Evolutionary conservation across 2,797 vertebrate genomes (phyloP).

Genomic region (Pteronotus mesoamericanus): DNA sequence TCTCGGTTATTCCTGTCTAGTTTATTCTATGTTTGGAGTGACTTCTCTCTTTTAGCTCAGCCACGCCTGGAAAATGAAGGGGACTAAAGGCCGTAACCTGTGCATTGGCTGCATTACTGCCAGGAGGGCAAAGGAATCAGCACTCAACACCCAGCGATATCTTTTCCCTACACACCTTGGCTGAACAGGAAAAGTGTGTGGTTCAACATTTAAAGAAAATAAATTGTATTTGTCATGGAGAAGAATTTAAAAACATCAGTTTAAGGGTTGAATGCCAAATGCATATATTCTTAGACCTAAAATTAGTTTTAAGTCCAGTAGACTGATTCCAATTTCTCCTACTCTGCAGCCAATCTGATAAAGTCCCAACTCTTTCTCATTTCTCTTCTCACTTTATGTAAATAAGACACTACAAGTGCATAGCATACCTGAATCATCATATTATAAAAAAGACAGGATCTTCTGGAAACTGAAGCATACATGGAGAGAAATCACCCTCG

Average conservation of each 20-base stretch:
- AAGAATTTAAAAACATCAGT: constrained; percentile 36
- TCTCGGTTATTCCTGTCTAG: neutral
- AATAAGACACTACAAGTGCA: neutral
- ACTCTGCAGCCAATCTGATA: neutral
- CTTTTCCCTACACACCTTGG: neutral
- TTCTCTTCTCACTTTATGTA: neutral
- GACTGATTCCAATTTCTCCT: neutral
- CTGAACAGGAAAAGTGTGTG: neutral
- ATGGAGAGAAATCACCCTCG: neutral
- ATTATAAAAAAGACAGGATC: neutral
- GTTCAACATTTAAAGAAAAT: constrained; percentile 25
- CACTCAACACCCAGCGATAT: neutral
- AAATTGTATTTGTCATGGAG: constrained; percentile 3
- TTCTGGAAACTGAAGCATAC: constrained; percentile 11
- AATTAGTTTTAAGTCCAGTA: constrained; percentile 3
- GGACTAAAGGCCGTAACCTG: neutral
- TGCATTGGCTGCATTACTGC: neutral
- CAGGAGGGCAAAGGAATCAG: neutral
- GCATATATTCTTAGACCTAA: constrained; percentile 3
- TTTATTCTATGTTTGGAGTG: neutral
- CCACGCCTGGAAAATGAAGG: neutral
- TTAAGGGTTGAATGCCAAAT: neutral
- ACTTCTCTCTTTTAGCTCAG: neutral
- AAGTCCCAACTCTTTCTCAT: neutral
- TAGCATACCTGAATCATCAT: neutral